Evolutionary conservation across 2,888 invertebrate genomes (phyloP).

Genomic region (Bruchidius siliquastri): DNA sequence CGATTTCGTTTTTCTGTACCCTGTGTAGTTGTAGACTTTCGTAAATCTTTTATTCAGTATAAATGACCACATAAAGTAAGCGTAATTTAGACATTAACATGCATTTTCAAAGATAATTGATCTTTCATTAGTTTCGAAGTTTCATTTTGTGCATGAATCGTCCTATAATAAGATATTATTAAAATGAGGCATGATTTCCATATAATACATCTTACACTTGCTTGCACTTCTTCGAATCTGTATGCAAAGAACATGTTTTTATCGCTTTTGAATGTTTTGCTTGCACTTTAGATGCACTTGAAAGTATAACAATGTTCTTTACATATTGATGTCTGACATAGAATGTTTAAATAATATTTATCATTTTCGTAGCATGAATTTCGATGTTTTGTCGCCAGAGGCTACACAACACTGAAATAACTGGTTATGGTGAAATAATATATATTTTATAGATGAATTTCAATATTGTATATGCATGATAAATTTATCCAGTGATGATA

Average conservation of each 20-base stretch:
- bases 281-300: not conserved
- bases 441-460: not conserved
- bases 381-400: not conserved
- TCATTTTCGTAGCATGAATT: not conserved
- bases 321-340: not conserved
- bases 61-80: too few relatives aligned
- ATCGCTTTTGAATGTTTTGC: not conserved
- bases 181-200: slow-evolving; percentile 39
- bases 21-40: not conserved
- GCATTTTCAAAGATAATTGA: too few relatives aligned
- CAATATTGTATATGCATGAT: not conserved
- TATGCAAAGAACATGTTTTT: slow-evolving; percentile 37
- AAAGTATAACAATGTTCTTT: not conserved
- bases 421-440: not conserved
- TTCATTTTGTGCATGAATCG: not conserved
- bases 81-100: too few relatives aligned
- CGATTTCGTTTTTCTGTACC: not conserved
- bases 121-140: not conserved
- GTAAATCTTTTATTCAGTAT: not conserved
- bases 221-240: slow-evolving; percentile 24
- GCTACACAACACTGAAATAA: not conserved
- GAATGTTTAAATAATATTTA: not conserved
- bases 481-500: not conserved
- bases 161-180: slow-evolving; percentile 29
- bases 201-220: slow-evolving; percentile 2